Conservation (phyloP, 2,888 invertebrate species). For the Esperia sulphurella region DNA sequence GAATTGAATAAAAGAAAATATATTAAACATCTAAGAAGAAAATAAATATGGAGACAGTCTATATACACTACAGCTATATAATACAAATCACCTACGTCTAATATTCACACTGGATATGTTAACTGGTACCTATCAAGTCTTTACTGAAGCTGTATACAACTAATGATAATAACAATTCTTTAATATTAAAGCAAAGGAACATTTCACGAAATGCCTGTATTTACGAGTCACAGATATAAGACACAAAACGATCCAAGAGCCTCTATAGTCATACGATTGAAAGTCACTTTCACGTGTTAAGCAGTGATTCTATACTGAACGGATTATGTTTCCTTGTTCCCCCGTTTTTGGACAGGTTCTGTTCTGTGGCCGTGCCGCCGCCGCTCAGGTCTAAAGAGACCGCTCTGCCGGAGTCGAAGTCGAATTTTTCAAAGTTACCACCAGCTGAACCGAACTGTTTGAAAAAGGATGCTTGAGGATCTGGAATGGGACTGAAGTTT, state of each 20-base stretch:
- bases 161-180: constrained; percentile 50
- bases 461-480: constrained; percentile 68
- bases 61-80: constrained; percentile 74
- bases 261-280: constrained; percentile 44
- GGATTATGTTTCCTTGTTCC: constrained; percentile 86
- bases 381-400: constrained; percentile 73
- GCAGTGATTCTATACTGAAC: constrained; percentile 93
- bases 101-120: constrained; percentile 76
- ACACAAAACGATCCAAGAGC: constrained; percentile 39
- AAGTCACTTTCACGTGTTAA: constrained; percentile 83
- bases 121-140: constrained; percentile 67
- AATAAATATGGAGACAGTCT: constrained; percentile 39
- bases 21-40: constrained; percentile 29
- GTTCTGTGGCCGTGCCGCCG: constrained; percentile 60
- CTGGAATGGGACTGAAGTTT: constrained; percentile 68
- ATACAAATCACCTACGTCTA: constrained; percentile 61
- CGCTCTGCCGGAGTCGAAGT: constrained; percentile 71
- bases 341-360: constrained; percentile 74
- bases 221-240: constrained; percentile 36
- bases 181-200: constrained; percentile 57
- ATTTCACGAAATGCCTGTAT: constrained; percentile 43
- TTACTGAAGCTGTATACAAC: constrained; percentile 59
- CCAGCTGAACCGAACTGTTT: constrained; percentile 60
- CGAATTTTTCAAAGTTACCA: constrained; percentile 68
- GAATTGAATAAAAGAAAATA: constrained; percentile 31